phyloP scores from a whole-genome alignment of 1,140 invertebrate genomes.

The Nephotettix cincticeps region DNA sequence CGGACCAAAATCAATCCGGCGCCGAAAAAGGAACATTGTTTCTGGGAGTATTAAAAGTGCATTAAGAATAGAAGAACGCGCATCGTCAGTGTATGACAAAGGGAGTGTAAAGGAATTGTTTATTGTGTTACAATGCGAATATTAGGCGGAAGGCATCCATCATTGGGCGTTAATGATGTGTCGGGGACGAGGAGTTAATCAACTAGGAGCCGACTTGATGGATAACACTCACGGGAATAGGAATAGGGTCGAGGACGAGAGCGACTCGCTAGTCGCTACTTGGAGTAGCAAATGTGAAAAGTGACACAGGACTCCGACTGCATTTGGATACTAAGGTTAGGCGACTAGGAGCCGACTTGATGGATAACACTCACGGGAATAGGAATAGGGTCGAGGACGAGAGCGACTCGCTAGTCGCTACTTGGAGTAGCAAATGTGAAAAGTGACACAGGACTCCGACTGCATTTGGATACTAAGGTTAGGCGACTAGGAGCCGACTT shows the following conservation, averaged over 20 bases:
- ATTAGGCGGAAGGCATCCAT: slow-evolving; percentile 26
- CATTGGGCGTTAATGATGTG: slow-evolving; percentile 18
- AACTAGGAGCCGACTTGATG: slow-evolving; percentile 8
- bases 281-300: too few relatives aligned
- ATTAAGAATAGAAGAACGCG: slow-evolving; percentile 24
- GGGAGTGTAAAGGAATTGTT: slow-evolving; percentile 9
- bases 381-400: slow-evolving; percentile 1
- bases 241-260: slow-evolving; percentile 4
- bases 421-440: too few relatives aligned
- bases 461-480: too few relatives aligned
- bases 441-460: too few relatives aligned
- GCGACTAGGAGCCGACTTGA: slow-evolving; percentile 4
- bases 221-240: neutral
- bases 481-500: slow-evolving; percentile 5
- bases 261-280: neutral
- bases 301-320: too few relatives aligned
- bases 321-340: too few relatives aligned
- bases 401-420: neutral
- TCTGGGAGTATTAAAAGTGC: slow-evolving; percentile 26
- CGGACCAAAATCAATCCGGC: slow-evolving; percentile 11
- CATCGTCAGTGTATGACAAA: slow-evolving; percentile 20
- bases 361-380: neutral
- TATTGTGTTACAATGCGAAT: slow-evolving; percentile 25
- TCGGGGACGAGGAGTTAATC: slow-evolving; percentile 21
- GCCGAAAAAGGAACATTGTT: neutral